A percentile compares a stretch with the other conserved stretches of the same genome.
phyloP scores from a whole-genome alignment of 2,797 vertebrate genomes.

The Todus mexicanus region DNA sequence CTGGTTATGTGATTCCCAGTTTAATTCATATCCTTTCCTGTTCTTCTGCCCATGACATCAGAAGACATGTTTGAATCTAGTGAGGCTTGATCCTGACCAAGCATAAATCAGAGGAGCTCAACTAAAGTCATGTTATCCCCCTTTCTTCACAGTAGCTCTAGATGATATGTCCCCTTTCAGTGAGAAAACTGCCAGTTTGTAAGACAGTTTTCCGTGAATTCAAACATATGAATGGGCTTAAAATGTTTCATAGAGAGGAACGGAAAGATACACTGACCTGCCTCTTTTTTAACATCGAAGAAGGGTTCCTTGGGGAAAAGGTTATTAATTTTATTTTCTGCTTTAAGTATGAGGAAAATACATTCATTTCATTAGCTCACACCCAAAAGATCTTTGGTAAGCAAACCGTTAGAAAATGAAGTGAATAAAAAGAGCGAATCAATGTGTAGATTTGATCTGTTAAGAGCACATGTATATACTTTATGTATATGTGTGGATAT shows the following conservation, averaged over 20 bases:
- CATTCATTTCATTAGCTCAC: conserved; percentile 10
- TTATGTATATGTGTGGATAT: not conserved
- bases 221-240: not conserved
- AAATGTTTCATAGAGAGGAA: not conserved
- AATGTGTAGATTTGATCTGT: conserved; percentile 16
- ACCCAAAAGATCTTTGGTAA: conserved; percentile 18
- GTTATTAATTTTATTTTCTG: conserved; percentile 17
- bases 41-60: not conserved
- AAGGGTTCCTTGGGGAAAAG: not conserved
- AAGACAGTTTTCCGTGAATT: not conserved
- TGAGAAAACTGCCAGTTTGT: not conserved
- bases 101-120: not conserved
- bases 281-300: not conserved
- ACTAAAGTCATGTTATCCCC: not conserved
- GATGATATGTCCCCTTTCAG: not conserved
- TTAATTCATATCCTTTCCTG: not conserved
- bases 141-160: not conserved
- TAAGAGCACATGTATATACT: not conserved
- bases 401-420: not conserved
- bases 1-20: not conserved
- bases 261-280: not conserved
- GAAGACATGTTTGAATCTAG: not conserved
- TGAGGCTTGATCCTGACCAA: not conserved
- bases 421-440: conserved; percentile 27
- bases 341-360: not conserved